Evolutionary conservation across 1,140 invertebrate species (phyloP).

Genomic region (Bombus breviceps): DNA sequence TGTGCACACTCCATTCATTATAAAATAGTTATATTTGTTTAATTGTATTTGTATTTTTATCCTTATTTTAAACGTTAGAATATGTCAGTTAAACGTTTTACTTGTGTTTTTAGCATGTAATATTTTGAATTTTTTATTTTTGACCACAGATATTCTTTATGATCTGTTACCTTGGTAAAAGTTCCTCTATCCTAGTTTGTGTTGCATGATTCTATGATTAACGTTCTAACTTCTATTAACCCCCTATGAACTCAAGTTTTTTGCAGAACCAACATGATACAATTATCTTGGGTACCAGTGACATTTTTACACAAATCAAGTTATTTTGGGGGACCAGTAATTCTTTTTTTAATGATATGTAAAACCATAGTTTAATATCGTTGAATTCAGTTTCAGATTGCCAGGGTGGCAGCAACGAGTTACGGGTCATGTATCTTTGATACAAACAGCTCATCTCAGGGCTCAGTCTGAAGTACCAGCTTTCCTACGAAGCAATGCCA

Average conservation of each 20-base stretch:
- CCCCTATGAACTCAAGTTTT: constrained; percentile 58
- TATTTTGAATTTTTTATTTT: constrained; percentile 5
- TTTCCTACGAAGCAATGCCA: constrained; percentile 69
- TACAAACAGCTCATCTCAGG: constrained; percentile 75
- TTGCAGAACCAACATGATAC: constrained; percentile 57
- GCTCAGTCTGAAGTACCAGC: constrained; percentile 72
- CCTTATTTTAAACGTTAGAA: constrained; percentile 23
- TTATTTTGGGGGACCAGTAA: constrained; percentile 17
- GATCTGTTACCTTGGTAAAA: constrained; percentile 35
- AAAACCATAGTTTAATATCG: not conserved
- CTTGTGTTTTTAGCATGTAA: constrained; percentile 36
- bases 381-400: constrained; percentile 74
- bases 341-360: not conserved
- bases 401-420: constrained; percentile 67
- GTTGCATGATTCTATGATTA: constrained; percentile 75
- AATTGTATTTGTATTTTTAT: constrained; percentile 39
- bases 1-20: constrained; percentile 58
- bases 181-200: constrained; percentile 61
- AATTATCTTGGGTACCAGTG: constrained; percentile 45
- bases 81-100: constrained; percentile 1
- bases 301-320: constrained; percentile 18
- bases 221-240: constrained; percentile 79
- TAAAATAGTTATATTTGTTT: constrained; percentile 15
- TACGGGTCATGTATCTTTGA: constrained; percentile 77
- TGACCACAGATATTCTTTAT: constrained; percentile 24